Evolutionary conservation across 1,140 invertebrate genomes (phyloP), one percentile per base, ranked within the genome.

Genomic region (Drosophila yakuba): DNA sequence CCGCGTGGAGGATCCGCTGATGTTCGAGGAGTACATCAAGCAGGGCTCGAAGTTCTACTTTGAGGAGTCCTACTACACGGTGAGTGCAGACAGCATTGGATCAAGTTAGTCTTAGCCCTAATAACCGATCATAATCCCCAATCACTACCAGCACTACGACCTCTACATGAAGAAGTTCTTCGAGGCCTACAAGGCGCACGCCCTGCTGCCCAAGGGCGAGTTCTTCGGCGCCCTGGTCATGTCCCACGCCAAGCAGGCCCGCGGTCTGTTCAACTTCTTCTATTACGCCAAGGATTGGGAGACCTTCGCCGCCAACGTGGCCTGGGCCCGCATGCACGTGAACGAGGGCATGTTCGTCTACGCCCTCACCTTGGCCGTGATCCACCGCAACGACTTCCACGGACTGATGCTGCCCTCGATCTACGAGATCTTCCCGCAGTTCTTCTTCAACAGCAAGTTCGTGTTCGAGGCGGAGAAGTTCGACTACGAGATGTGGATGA

Each of bases 81-180:
- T 90, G 63, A 86, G 82, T 83, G 4, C 2, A 4, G 2, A 32
- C 8, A 32, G 28, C 32, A 32, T 8, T 32, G 7, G 32, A 0
- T 10, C 7, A 32, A 32, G 32, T n/a, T n/a, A n/a, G n/a, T n/a
- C n/a, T n/a, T n/a, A n/a, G n/a, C n/a, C n/a, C n/a, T n/a, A n/a
- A n/a, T n/a, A n/a, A n/a, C n/a, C n/a, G n/a, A n/a, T n/a, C n/a
- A n/a, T n/a, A n/a, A n/a, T n/a, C n/a, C n/a, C n/a, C n/a, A n/a
- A n/a, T n/a, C n/a, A n/a, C n/a, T n/a, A n/a, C n/a, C 44, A 85
- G 81, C 48, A 74, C 41, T 85, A 54, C 62, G 89, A 91, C 54
- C n/a, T 64, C 1, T 77, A 75, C 62, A 90, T 91, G 89, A 52
- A 76, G 71, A 85, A 79, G 36, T 91, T 91, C 68, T 72, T 47